These are phyloP conservation scores for Piaya cayana DNA, from an alignment of 2,113 vertebrate species.

Conservation along the genomic window DNA sequence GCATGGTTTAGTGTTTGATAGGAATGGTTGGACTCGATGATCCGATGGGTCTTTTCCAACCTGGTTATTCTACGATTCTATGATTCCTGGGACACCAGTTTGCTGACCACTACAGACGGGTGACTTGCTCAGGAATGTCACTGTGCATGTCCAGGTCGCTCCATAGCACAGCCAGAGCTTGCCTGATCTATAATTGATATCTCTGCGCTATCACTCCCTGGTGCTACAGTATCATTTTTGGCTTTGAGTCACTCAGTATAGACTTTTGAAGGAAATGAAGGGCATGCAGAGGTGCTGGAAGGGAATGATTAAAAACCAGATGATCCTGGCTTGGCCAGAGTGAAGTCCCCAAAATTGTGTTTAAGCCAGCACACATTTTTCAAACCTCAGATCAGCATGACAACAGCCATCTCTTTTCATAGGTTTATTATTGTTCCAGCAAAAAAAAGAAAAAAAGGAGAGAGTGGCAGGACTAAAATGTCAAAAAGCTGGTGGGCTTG, in stretches of 20 bases:
- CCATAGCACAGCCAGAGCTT: not conserved
- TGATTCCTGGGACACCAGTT: not conserved
- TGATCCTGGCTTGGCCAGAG: not conserved
- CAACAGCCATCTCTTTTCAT: not conserved
- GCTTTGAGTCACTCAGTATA: not conserved
- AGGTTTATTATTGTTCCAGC: not conserved
- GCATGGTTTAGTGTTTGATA: too few species aligned
- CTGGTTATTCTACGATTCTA: too few species aligned
- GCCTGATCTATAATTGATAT: constrained; percentile 52
- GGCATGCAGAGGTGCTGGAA: not conserved
- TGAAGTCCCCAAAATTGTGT: rapidly evolving
- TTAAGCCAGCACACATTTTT: not conserved
- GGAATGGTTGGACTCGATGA: too few species aligned
- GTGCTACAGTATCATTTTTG: constrained; percentile 1
- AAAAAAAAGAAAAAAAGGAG: not conserved
- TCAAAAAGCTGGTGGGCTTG: not conserved
- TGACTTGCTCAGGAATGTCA: not conserved
- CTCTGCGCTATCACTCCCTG: not conserved
- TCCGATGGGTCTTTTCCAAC: too few species aligned
- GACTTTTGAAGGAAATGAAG: constrained; percentile 29
- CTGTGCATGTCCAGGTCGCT: not conserved
- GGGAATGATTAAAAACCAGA: not conserved
- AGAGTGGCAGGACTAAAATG: not conserved
- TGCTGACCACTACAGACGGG: constrained; percentile 34
- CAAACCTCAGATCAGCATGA: not conserved